Evolutionary conservation across 2,113 vertebrate species (phyloP).

Genomic region (Steatornis caripensis): DNA sequence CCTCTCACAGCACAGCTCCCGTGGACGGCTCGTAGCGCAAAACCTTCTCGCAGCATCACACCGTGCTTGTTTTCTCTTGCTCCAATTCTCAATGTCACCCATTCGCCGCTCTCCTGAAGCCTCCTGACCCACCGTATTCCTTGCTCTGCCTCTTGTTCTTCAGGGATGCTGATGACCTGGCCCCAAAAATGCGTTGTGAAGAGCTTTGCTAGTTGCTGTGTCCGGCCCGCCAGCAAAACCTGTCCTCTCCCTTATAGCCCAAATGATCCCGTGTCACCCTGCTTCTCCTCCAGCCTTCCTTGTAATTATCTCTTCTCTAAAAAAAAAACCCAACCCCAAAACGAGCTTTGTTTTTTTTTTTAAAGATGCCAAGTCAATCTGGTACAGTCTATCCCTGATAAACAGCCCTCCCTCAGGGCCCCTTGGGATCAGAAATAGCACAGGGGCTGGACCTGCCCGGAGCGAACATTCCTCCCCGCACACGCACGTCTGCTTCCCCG

Average conservation of each 20-base stretch:
- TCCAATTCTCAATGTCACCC: not conserved
- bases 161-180: not conserved
- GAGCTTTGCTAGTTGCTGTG: not conserved
- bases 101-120: not conserved
- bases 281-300: not conserved
- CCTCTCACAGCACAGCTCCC: not conserved
- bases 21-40: fast-evolving
- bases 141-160: not conserved
- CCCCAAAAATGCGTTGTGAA: not conserved
- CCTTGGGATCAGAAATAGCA: slow-evolving; percentile 20
- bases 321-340: not conserved
- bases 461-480: slow-evolving; percentile 10
- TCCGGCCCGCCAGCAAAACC: not conserved
- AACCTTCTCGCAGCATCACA: not conserved
- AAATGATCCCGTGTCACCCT: not conserved
- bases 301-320: not conserved
- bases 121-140: not conserved
- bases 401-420: slow-evolving; percentile 9
- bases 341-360: not conserved
- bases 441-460: not conserved
- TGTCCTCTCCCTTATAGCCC: not conserved
- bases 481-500: not conserved
- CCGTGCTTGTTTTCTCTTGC: not conserved
- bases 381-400: slow-evolving; percentile 57
- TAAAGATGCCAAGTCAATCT: slow-evolving; percentile 27